Evolutionary conservation across 2,888 invertebrate species (phyloP).

Genomic region (Helleia helle): DNA sequence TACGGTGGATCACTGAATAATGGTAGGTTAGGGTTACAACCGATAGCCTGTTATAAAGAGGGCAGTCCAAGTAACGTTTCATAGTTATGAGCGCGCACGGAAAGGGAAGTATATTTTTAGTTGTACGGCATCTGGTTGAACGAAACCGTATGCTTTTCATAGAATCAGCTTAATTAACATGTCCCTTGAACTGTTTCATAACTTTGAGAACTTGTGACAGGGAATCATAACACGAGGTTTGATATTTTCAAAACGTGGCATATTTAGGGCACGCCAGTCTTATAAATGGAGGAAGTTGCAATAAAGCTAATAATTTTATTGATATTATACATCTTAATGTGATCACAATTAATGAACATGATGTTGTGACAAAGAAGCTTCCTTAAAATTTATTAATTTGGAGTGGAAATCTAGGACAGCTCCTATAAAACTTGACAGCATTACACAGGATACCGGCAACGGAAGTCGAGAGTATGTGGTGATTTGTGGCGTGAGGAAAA

Average conservation of each 20-base stretch:
- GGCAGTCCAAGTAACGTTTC: constrained; percentile 56
- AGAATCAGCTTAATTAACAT: constrained; percentile 65
- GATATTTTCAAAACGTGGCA: constrained; percentile 20
- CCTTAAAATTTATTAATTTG: neutral
- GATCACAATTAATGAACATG: neutral
- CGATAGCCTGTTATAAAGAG: constrained; percentile 62
- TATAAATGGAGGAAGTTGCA: constrained; percentile 17
- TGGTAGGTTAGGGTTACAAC: constrained; percentile 49
- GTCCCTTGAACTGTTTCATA: constrained; percentile 53
- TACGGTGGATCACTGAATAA: constrained; percentile 33
- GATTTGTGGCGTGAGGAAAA: constrained; percentile 1
- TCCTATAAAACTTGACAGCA: too few relatives aligned
- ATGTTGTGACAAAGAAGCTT: constrained; percentile 1
- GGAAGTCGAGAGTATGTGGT: neutral
- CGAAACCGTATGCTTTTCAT: constrained; percentile 48
- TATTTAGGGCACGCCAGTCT: constrained; percentile 28
- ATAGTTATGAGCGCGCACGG: constrained; percentile 63
- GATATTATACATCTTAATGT: constrained; percentile 14
- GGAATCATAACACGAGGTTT: constrained; percentile 36
- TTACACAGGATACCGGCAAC: too few relatives aligned
- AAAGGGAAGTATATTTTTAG: constrained; percentile 72
- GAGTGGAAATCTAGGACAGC: neutral
- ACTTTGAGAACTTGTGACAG: constrained; percentile 43
- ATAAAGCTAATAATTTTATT: constrained; percentile 26
- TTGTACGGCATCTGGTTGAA: constrained; percentile 57